Conservation (phyloP, 2,797 vertebrate species). For the Darevskia nairensis region DNA sequence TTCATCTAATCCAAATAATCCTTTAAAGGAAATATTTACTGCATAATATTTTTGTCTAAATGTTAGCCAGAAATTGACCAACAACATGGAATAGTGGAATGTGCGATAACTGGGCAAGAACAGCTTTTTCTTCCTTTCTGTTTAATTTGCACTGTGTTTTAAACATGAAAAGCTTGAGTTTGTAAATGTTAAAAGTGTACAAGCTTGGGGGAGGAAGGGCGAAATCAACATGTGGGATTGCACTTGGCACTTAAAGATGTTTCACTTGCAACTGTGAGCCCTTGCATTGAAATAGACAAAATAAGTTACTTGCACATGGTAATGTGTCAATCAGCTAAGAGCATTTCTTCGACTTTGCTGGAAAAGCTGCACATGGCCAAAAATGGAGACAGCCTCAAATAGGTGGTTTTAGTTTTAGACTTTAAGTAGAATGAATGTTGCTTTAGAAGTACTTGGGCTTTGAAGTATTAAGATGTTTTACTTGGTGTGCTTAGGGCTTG, state of each 20-base stretch:
- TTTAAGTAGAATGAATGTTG: not conserved
- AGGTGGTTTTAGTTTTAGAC: conserved; percentile 31
- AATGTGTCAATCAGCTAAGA: conserved; percentile 43
- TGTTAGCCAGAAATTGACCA: conserved; percentile 39
- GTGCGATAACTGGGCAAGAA: conserved; percentile 60
- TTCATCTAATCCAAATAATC: conserved; percentile 77
- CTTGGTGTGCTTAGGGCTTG: conserved; percentile 17
- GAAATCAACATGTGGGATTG: not conserved
- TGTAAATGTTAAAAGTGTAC: not conserved
- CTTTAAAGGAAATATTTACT: conserved; percentile 65
- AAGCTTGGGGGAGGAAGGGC: not conserved
- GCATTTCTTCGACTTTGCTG: conserved; percentile 45
- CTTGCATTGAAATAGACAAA: conserved; percentile 18
- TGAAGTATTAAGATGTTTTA: conserved; percentile 16
- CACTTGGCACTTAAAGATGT: conserved; percentile 26
- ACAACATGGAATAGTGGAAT: conserved; percentile 40
- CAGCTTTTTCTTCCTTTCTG: conserved; percentile 57
- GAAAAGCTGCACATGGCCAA: conserved; percentile 38
- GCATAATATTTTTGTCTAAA: conserved; percentile 70
- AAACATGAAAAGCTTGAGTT: not conserved
- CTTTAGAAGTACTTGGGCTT: conserved; percentile 40
- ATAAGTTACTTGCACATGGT: conserved; percentile 40
- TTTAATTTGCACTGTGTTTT: conserved; percentile 63
- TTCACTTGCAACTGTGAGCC: conserved; percentile 45
- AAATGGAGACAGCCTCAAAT: conserved; percentile 38